Evolutionary conservation across 2,797 vertebrate genomes (phyloP), one percentile per base, ranked within the genome.

Genomic region (Rhinichthys osculus): DNA sequence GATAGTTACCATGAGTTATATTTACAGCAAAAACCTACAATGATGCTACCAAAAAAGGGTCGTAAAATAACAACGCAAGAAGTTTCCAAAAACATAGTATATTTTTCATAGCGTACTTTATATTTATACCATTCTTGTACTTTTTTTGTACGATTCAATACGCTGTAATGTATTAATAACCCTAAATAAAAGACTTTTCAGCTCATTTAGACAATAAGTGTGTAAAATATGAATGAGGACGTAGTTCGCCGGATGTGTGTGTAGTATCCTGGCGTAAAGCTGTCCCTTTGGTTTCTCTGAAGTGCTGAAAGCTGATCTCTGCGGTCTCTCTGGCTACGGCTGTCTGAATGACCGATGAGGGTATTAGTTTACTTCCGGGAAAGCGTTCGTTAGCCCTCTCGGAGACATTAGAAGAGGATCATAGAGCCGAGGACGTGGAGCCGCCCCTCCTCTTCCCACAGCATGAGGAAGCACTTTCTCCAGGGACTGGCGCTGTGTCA

Each of bases 401-500:
- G n/a, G 85, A 80, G 87, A 88, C 83, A 42, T 89, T 62, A 77
- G 89, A 89, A 83, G 91, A 92, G 91, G 90, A 91, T 92, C 91
- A 92, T 69, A 87, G 83, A 1, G 8, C 88, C 94, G 93, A 93
- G 92, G 94, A 88, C 92, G 89, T 92, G 90, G 82, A 91, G 84
- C 90, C 88, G 78, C 83, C 35, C 19, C 42, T 27, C 23, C 16
- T 17, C 27, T 5, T 19, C 35, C 2, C n/a, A 44, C 38, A 35
- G 47, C 11, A 13, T 27, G 21, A 78, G 54, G 7, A 42, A 42
- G 14, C 50, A 23, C 73, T 44, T 17, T 3, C 4, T 33, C 44
- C 23, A n/a, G 13, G 1, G 6, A 17, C 23, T 4, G n/a, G 5
- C 40, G 3, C 7, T 33, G 72, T 1, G 27, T 54, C 1, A 4